Evolutionary conservation across 2,113 vertebrate genomes (phyloP), one percentile per base, ranked within the genome.

Genomic region (Mungos mungo): DNA sequence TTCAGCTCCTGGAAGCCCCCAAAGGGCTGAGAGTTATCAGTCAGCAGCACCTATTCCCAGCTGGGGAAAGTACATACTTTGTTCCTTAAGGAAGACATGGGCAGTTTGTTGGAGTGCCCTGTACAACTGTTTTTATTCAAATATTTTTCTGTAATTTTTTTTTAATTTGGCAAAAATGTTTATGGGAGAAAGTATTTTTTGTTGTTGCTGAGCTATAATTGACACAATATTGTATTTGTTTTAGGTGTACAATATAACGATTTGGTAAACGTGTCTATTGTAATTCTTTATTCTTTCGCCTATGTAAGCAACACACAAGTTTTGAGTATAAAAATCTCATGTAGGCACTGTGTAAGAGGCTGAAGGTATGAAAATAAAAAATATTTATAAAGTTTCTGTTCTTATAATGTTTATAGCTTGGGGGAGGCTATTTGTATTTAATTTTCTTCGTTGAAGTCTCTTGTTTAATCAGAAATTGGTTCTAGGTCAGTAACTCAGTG

Each of bases 381-480:
- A 68, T 77, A 63, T 31, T 9, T 85, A 54, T n/a, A 23, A 52
- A 50, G 19, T 94, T 88, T 18, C 60, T 88, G 11, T 91, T 93
- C 72, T 96, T 96, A 29, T 38, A 74, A 71, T 60, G 57, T 65
- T 93, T 88, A 77, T 77, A 95, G 47, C 57, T 65, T 77, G 12
- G 21, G 45, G 77, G 35, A 90, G 25, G 71, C 18, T 93, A 50
- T 90, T 93, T 86, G 60, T 84, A 38, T 76, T 95, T 81, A 69
- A 89, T 85, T 60, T 66, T 31, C 29, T 90, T 80, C 31, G 47
- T 65, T 86, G 83, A 80, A 81, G 33, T 96, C 85, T 95, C 76
- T 90, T 81, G 68, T 88, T 98, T 96, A 97, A 96, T 97, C 38
- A 77, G 90, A 96, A 93, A 80, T 96, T 96, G 84, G 76, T 97